These are phyloP conservation scores for Orchesella cincta DNA, from an alignment of 1,140 invertebrate species.

Conservation along the genomic window DNA sequence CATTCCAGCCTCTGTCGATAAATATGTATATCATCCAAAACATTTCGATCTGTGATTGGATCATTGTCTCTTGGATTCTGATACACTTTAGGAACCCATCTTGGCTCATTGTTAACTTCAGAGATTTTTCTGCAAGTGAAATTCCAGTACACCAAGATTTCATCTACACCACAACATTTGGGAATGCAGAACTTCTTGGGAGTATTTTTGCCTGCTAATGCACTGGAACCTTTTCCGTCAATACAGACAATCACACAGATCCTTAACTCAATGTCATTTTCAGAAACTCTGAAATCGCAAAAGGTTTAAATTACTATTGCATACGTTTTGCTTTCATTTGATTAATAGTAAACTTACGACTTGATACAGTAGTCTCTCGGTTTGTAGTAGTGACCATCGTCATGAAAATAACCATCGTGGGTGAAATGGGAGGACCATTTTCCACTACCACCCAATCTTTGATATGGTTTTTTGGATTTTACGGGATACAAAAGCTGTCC, in stretches of 20 bases:
- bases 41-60: background rate
- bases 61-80: background rate
- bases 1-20: background rate
- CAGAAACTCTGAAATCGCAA: background rate
- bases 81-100: background rate
- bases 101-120: background rate
- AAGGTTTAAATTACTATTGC: background rate
- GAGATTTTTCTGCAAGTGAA: slow-evolving; percentile 6
- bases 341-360: background rate
- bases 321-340: background rate
- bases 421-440: background rate
- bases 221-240: too few species aligned
- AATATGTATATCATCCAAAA: background rate
- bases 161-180: slow-evolving; percentile 19
- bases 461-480: background rate
- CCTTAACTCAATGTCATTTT: background rate
- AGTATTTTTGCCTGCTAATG: too few species aligned
- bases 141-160: slow-evolving; percentile 23
- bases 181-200: background rate
- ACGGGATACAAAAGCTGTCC: background rate
- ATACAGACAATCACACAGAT: background rate
- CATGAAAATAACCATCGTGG: slow-evolving; percentile 11
- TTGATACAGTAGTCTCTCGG: background rate
- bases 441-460: background rate
- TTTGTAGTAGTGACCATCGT: background rate